These are phyloP conservation scores for Standfussiana lucernea DNA, from an alignment of 2,888 invertebrate genomes.

Conservation along the genomic window DNA sequence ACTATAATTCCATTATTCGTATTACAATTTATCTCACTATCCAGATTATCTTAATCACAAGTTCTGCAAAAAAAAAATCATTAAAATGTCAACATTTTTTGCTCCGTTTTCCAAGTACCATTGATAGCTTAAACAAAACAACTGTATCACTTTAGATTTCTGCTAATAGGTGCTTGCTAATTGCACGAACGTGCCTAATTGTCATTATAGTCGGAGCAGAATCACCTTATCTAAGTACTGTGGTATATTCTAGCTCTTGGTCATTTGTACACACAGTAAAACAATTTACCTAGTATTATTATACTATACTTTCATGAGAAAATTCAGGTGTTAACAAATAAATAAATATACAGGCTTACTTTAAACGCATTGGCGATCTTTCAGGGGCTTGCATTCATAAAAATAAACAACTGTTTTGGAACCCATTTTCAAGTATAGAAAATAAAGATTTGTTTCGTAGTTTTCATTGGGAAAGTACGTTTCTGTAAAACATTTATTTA, in stretches of 20 bases:
- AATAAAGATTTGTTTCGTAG: not conserved
- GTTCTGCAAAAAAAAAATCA: not conserved
- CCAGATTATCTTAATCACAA: not conserved
- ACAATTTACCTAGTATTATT: no score
- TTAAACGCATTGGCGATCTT: not conserved
- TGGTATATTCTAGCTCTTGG: constrained; percentile 10
- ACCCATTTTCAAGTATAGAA: not conserved
- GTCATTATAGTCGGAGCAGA: not conserved
- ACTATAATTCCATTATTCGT: not conserved
- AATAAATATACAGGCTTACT: not conserved
- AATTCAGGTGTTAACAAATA: not conserved
- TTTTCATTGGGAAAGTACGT: not conserved
- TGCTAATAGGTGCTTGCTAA: constrained; percentile 14
- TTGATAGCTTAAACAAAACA: constrained; percentile 16
- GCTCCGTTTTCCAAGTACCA: constrained; percentile 9
- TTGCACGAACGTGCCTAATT: constrained; percentile 34
- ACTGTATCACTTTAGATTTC: constrained; percentile 25
- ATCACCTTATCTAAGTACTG: constrained; percentile 5
- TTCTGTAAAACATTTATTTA: not conserved
- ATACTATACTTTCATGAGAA: not conserved
- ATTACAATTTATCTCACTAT: not conserved
- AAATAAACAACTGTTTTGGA: not conserved
- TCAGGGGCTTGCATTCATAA: not conserved
- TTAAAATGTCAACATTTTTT: not conserved
- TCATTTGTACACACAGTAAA: not conserved